phyloP scores from a whole-genome alignment of 2,888 invertebrate species.

The Xestia sexstrigata region DNA sequence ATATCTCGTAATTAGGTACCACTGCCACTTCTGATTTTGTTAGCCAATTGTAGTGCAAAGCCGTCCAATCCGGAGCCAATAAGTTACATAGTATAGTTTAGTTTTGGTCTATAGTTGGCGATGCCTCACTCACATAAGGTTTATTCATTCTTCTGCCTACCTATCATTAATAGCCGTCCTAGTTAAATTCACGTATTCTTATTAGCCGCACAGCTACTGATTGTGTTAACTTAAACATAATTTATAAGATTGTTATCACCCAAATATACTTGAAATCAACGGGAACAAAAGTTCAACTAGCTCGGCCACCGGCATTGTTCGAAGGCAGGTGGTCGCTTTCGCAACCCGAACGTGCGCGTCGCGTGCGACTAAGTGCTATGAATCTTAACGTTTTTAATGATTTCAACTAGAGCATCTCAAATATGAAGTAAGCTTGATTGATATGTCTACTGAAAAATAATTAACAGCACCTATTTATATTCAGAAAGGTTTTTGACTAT shows the following conservation, averaged over 20 bases:
- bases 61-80: neutral
- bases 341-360: slow-evolving; percentile 63
- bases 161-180: no score
- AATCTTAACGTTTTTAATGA: slow-evolving; percentile 69
- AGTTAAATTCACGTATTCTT: neutral
- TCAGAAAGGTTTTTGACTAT: neutral
- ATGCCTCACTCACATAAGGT: neutral
- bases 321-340: slow-evolving; percentile 73
- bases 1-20: slow-evolving; percentile 1
- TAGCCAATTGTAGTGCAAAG: neutral
- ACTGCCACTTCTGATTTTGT: neutral
- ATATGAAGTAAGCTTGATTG: slow-evolving; percentile 17
- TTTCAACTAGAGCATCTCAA: slow-evolving; percentile 32
- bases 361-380: slow-evolving; percentile 66
- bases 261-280: slow-evolving; percentile 1
- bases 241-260: slow-evolving; percentile 5
- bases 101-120: neutral
- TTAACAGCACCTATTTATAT: neutral
- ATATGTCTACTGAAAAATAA: slow-evolving; percentile 5
- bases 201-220: neutral
- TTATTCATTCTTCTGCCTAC: no score
- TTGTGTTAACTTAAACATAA: neutral
- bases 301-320: slow-evolving; percentile 43
- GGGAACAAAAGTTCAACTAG: slow-evolving; percentile 31
- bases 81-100: neutral